Evolutionary conservation across 2,888 invertebrate genomes (phyloP).

Genomic region (Myopa testacea): DNA sequence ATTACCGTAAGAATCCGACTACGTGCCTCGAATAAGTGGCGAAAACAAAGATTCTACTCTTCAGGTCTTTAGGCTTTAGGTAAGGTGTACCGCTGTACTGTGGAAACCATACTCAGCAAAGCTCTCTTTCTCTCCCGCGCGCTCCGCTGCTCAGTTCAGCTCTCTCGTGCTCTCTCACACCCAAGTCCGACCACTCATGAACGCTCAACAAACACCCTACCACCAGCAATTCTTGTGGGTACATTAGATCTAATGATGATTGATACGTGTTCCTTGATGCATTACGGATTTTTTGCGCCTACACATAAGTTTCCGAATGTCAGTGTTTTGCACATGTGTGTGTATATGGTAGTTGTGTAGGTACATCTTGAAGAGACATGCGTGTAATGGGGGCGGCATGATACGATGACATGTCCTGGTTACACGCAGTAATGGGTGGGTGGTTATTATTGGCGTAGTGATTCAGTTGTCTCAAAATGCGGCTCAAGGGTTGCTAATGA

Average conservation of each 20-base stretch:
- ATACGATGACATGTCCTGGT: not conserved
- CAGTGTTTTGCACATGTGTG: not conserved
- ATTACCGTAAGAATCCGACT: constrained; percentile 28
- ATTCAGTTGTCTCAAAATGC: not conserved
- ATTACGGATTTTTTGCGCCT: constrained; percentile 4
- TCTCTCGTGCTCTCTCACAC: constrained; percentile 26
- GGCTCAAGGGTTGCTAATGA: constrained; percentile 16
- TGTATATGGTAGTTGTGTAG: not conserved
- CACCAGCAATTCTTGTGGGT: constrained; percentile 67
- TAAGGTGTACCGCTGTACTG: not conserved
- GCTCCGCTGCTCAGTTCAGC: not conserved
- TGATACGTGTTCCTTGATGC: constrained; percentile 62
- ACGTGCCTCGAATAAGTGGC: constrained; percentile 38
- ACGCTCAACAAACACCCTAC: constrained; percentile 56
- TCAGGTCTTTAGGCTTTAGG: not conserved
- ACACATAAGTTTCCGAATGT: not conserved
- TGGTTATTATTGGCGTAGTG: not conserved
- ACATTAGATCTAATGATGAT: constrained; percentile 70
- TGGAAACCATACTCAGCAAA: no score
- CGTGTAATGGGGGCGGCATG: not conserved
- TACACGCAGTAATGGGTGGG: not conserved
- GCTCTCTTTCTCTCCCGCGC: not conserved
- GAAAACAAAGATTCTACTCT: constrained; percentile 30
- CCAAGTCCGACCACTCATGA: constrained; percentile 45
- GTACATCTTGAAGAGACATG: constrained; percentile 6